Percentiles rank a stretch among this genome's conserved stretches.
Evolutionary conservation across 2,113 vertebrate genomes (phyloP).

Genomic region (Mobula birostris): DNA sequence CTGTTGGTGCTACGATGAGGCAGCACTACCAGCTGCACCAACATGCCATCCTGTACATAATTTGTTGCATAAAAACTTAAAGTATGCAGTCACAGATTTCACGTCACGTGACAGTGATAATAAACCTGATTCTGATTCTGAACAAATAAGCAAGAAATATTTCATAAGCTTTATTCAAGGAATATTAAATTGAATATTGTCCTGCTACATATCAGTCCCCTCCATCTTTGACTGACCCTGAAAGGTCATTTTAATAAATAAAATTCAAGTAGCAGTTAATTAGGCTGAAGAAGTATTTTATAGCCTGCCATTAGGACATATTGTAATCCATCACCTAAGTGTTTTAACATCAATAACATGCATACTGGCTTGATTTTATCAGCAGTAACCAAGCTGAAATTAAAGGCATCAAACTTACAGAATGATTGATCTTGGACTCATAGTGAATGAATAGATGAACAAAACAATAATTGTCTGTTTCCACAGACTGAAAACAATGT

Average conservation of each 20-base stretch:
- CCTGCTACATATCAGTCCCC: background rate
- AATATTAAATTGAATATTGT: background rate
- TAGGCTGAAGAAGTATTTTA: conserved; percentile 5
- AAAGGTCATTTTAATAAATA: conserved; percentile 22
- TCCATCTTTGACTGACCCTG: no score
- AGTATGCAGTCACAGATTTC: background rate
- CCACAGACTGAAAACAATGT: no score
- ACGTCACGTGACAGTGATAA: no score
- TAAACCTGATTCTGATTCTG: no score
- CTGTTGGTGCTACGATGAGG: no score
- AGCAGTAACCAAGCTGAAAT: background rate
- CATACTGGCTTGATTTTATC: background rate
- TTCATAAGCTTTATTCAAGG: background rate
- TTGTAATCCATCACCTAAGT: no score
- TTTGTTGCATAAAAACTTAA: background rate
- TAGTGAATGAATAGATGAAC: background rate
- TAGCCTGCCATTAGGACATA: background rate
- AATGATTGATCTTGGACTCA: background rate
- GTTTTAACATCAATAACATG: background rate
- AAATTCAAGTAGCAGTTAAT: background rate
- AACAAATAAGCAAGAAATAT: background rate
- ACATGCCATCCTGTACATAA: no score
- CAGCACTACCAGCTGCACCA: no score
- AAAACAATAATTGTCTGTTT: background rate
- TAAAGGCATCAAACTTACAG: background rate